phyloP scores from a whole-genome alignment of 2,113 vertebrate genomes.

The Pelecanoides urinatrix region DNA sequence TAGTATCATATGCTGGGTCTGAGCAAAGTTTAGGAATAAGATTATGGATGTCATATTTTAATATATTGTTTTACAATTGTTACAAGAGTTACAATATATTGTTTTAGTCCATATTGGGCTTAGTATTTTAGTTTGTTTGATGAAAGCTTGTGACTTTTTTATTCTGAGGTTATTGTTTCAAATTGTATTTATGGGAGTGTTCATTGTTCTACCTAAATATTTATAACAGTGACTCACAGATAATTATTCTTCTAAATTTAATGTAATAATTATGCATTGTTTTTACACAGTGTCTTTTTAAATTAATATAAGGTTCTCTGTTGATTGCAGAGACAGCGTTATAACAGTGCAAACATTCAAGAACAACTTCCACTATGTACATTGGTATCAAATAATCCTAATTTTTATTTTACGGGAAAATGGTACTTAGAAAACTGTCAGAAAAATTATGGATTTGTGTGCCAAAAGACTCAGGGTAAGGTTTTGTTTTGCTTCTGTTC shows the following conservation, averaged over 20 bases:
- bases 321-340: conserved; percentile 65
- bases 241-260: not conserved
- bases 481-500: not conserved
- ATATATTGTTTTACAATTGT: not conserved
- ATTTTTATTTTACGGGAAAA: conserved; percentile 88
- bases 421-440: conserved; percentile 91
- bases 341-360: conserved; percentile 20
- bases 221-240: not conserved
- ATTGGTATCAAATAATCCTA: conserved; percentile 86
- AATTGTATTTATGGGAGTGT: not conserved
- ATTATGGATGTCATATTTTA: not conserved
- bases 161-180: not conserved
- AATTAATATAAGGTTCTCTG: not conserved
- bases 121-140: not conserved
- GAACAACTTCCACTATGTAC: conserved; percentile 79
- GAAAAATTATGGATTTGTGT: conserved; percentile 86
- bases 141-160: not conserved
- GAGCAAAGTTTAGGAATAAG: not conserved
- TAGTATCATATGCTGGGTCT: not conserved
- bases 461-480: conserved; percentile 89
- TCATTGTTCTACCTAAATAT: not conserved
- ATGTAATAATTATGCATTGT: not conserved
- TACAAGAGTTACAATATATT: too few species aligned
- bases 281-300: not conserved
- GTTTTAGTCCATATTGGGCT: not conserved